Evolutionary conservation across 2,113 vertebrate species (phyloP).

Genomic region (Thunnus thynnus): DNA sequence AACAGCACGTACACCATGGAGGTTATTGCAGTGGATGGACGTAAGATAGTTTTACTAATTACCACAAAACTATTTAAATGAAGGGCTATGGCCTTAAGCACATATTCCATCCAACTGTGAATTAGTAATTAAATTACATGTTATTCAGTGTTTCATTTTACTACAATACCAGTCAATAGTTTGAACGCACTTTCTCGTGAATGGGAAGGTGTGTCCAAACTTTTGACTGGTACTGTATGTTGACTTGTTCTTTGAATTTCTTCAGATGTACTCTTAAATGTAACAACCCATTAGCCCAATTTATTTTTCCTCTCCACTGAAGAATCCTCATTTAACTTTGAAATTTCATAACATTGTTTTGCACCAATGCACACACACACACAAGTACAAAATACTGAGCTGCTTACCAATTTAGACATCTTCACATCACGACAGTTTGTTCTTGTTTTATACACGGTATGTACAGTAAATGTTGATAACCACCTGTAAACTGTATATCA

Average conservation of each 20-base stretch:
- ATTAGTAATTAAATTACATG: background rate
- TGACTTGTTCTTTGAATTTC: background rate
- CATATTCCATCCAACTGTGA: background rate
- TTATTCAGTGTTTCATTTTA: background rate
- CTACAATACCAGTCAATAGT: too few relatives aligned
- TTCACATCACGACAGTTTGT: too few relatives aligned
- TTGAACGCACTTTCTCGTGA: too few relatives aligned
- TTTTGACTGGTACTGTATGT: too few relatives aligned
- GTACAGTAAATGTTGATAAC: too few relatives aligned
- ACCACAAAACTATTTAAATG: background rate
- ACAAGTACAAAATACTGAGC: too few relatives aligned
- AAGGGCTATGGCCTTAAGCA: too few relatives aligned
- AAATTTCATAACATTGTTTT: background rate
- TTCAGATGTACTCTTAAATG: background rate
- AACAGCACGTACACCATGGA: slow-evolving; percentile 88
- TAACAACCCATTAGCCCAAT: background rate
- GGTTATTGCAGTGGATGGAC: slow-evolving; percentile 85
- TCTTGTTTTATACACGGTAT: too few relatives aligned
- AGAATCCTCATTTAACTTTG: background rate
- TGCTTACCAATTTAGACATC: too few relatives aligned
- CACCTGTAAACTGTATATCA: too few relatives aligned
- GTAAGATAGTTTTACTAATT: slow-evolving; percentile 70
- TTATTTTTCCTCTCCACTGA: background rate
- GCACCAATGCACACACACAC: background rate
- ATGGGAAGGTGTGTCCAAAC: too few relatives aligned